phyloP scores from a whole-genome alignment of 2,888 invertebrate species.

The Lithophane ornitopus region DNA sequence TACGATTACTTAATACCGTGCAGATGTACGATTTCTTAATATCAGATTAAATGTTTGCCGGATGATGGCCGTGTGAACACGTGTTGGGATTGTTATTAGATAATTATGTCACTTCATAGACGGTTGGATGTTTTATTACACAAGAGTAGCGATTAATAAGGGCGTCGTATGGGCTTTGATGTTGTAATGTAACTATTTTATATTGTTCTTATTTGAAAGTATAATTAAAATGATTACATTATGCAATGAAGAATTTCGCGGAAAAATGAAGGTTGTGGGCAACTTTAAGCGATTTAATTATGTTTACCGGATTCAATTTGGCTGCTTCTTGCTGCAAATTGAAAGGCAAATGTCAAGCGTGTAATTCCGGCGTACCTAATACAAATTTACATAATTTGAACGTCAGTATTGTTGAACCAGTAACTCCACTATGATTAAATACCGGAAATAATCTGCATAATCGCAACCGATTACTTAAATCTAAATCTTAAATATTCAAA shows the following conservation, averaged over 20 bases:
- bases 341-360: conserved; percentile 18
- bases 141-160: conserved; percentile 34
- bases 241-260: background rate
- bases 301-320: background rate
- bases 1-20: conserved; percentile 62
- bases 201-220: background rate
- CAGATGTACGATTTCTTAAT: conserved; percentile 82
- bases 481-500: conserved; percentile 16
- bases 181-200: conserved; percentile 13
- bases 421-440: background rate
- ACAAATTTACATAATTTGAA: conserved; percentile 22
- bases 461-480: conserved; percentile 7
- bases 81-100: conserved; percentile 69
- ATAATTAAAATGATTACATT: background rate
- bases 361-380: conserved; percentile 1
- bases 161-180: conserved; percentile 36
- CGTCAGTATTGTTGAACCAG: background rate
- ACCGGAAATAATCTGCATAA: conserved; percentile 13
- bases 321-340: conserved; percentile 9
- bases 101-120: conserved; percentile 56
- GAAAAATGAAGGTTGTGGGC: background rate
- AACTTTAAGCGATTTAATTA: background rate
- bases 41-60: conserved; percentile 74
- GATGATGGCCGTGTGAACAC: conserved; percentile 69
- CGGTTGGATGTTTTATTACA: conserved; percentile 45